Conservation (phyloP, 2,797 vertebrate genomes). For the Neosilurus mollespiculum region DNA sequence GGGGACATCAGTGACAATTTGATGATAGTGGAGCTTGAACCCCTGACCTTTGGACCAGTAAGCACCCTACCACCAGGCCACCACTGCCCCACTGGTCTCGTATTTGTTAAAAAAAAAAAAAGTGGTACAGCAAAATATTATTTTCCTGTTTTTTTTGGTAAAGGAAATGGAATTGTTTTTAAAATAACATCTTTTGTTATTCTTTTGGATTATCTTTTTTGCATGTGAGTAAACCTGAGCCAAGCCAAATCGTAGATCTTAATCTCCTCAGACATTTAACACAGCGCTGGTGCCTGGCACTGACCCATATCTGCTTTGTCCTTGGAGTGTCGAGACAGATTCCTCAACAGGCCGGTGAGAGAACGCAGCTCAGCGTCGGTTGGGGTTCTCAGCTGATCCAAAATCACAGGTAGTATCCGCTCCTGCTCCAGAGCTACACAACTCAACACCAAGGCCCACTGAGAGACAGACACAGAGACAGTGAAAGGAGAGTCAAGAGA, state of each 20-base stretch:
- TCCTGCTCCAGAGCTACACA: conserved; percentile 88
- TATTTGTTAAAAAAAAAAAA: neutral
- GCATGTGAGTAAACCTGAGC: neutral
- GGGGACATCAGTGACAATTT: no score
- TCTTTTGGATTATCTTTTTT: neutral
- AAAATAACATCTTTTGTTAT: neutral
- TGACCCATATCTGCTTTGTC: conserved; percentile 92
- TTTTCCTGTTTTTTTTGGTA: neutral
- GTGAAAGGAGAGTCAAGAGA: conserved; percentile 7
- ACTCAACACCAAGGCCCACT: conserved; percentile 91
- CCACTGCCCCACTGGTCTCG: neutral
- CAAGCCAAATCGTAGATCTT: neutral
- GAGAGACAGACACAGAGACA: conserved; percentile 8
- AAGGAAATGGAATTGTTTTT: neutral
- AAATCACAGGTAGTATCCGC: conserved; percentile 84
- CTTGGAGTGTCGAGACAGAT: conserved; percentile 82
- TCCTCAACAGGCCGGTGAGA: conserved; percentile 88
- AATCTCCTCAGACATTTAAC: neutral
- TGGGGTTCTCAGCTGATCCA: conserved; percentile 82
- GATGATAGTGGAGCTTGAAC: no score
- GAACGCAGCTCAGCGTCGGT: conserved; percentile 84
- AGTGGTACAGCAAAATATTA: neutral
- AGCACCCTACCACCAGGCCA: no score
- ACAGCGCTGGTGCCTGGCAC: conserved; percentile 50
- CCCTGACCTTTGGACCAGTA: no score